phyloP scores from a whole-genome alignment of 2,888 invertebrate species.

The Pogonocherus hispidulus region DNA sequence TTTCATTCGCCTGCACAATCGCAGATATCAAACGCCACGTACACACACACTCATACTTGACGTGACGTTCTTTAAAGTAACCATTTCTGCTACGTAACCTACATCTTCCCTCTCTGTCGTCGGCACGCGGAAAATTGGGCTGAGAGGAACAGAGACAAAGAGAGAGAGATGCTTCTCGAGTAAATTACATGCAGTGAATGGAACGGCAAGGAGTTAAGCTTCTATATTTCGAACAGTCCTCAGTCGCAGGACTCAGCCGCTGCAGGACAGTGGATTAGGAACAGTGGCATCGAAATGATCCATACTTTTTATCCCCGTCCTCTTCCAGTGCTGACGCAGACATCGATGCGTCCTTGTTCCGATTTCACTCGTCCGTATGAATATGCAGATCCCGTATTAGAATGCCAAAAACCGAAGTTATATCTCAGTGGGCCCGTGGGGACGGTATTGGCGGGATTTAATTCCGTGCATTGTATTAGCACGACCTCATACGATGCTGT shows the following conservation, averaged over 20 bases:
- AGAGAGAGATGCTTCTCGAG: conserved; percentile 50
- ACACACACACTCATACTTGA: conserved; percentile 45
- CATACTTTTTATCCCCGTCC: conserved; percentile 58
- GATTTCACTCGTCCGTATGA: conserved; percentile 62
- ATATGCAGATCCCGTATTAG: conserved; percentile 68
- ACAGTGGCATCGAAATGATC: conserved; percentile 66
- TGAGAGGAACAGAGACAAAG: not conserved
- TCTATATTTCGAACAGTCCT: conserved; percentile 64
- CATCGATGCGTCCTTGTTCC: conserved; percentile 42
- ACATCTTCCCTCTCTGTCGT: conserved; percentile 19
- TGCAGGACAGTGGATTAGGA: conserved; percentile 65
- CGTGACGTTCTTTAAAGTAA: conserved; percentile 36
- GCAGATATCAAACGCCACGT: conserved; percentile 51
- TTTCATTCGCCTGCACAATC: conserved; percentile 58
- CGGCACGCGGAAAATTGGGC: not conserved
- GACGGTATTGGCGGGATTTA: conserved; percentile 60
- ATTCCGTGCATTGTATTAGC: conserved; percentile 33
- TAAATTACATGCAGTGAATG: conserved; percentile 58
- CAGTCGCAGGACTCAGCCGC: conserved; percentile 61
- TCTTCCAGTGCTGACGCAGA: conserved; percentile 50
- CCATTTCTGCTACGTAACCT: conserved; percentile 21
- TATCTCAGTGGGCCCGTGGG: conserved; percentile 59
- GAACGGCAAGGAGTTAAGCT: conserved; percentile 61
- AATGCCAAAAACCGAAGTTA: conserved; percentile 68
- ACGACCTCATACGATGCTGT: no score